A percentile compares a stretch with the other conserved stretches of the same genome.
phyloP scores from a whole-genome alignment of 2,113 vertebrate species.

The Scopus umbretta region DNA sequence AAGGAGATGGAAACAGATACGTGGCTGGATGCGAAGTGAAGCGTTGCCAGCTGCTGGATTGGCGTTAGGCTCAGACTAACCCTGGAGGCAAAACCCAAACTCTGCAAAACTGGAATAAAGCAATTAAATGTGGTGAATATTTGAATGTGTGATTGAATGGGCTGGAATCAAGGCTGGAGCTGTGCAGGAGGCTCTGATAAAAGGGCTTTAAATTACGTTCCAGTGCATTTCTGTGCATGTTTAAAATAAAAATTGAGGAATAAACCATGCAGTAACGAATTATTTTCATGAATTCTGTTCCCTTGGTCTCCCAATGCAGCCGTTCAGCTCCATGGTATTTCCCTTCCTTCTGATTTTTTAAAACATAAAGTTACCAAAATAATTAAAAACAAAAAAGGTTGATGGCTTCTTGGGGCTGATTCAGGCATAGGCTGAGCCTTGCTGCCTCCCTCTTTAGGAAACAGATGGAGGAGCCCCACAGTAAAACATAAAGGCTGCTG shows the following conservation, averaged over 20 bases:
- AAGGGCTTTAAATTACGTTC: not conserved
- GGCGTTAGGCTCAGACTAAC: not conserved
- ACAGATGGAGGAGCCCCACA: not conserved
- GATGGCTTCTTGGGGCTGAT: not conserved
- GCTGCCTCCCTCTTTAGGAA: not conserved
- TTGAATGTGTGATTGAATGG: not conserved
- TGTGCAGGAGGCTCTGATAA: not conserved
- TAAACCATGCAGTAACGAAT: not conserved
- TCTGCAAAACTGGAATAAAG: not conserved
- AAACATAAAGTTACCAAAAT: not conserved
- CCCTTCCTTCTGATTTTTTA: not conserved
- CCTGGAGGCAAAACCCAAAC: not conserved
- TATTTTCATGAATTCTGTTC: not conserved
- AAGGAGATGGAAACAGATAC: not conserved
- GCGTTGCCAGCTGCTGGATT: not conserved
- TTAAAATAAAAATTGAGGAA: not conserved
- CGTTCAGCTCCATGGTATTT: not conserved
- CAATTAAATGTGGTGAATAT: not conserved
- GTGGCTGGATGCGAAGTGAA: not conserved
- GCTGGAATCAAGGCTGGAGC: not conserved
- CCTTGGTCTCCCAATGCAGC: not conserved
- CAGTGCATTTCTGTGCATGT: not conserved
- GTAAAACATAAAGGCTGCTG: rapidly evolving
- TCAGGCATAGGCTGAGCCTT: not conserved
- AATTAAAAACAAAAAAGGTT: not conserved